Evolutionary conservation across 2,113 vertebrate genomes (phyloP), one percentile per base, ranked within the genome.

Genomic region (Helogale parvula): DNA sequence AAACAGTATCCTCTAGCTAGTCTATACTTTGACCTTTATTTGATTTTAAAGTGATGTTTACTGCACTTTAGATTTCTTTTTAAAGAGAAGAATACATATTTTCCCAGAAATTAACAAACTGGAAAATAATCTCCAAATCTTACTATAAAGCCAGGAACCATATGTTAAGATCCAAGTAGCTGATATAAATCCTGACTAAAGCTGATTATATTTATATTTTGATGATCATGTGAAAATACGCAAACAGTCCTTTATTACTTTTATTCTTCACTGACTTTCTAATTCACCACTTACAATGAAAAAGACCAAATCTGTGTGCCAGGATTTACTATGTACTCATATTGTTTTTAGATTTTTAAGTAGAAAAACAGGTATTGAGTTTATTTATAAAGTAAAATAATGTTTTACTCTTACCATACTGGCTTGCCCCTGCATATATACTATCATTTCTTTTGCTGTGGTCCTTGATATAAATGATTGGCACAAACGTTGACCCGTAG

Each of bases 381-480:
- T 47, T 19, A 93, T 13, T 60, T 31, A 92, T 11, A 50, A 94
- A 86, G 71, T 11, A 92, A 79, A 92, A 17, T 29, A 2, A 69
- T 14, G 29, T 69, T 94, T 41, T 66, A 86, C 13, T 57, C 98
- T 98, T 98, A 99, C 99, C 99, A 65, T 99, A 99, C 68, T 99
- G 98, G 98, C 99, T 99, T 85, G 99, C 99, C 96, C 99, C 99
- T 25, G 98, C 69, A 33, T 99, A 99, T 0, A 97, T 10, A 41
- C 99, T 99, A 83, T 98, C 99, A 90, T 98, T 99, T 97, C 96
- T 98, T 33, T 98, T 98, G 52, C 99, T 99, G 57, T 99, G 99
- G 96, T 99, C 99, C 98, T 99, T 99, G 89, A 99, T 99, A 97
- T 99, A 99, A 95, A 99, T 98, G 52, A 99, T 98, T 2, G 99